Conservation (phyloP, 2,888 invertebrate species). For the Pachliopta kotzebuea region DNA sequence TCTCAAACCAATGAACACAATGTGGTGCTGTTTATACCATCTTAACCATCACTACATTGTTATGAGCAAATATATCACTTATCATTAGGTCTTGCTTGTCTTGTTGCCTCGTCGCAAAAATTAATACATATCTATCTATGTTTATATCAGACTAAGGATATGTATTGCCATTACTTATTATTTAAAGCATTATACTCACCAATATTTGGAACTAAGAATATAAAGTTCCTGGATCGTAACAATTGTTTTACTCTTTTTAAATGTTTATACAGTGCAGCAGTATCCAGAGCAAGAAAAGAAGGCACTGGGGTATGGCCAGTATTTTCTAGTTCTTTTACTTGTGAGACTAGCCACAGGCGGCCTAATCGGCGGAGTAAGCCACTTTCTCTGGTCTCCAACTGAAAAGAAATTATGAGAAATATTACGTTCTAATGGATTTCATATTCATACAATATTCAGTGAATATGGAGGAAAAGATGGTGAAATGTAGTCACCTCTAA, state of each 20-base stretch:
- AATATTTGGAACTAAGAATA: conserved; percentile 92
- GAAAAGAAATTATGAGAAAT: conserved; percentile 10
- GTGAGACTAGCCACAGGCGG: conserved; percentile 92
- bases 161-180: not conserved
- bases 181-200: conserved; percentile 80
- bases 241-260: conserved; percentile 90
- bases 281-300: conserved; percentile 93
- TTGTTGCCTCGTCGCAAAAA: too few species aligned
- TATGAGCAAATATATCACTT: too few species aligned
- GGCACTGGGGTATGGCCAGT: conserved; percentile 83
- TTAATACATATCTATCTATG: too few species aligned
- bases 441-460: too few species aligned
- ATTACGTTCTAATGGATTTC: too few species aligned
- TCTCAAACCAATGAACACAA: too few species aligned
- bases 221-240: conserved; percentile 90
- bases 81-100: too few species aligned
- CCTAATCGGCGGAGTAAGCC: conserved; percentile 92
- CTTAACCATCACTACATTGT: too few species aligned
- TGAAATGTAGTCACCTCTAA: too few species aligned
- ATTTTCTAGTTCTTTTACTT: conserved; percentile 91
- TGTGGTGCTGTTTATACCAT: too few species aligned
- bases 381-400: conserved; percentile 58
- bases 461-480: too few species aligned
- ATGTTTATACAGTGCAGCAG: conserved; percentile 88
- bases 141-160: too few species aligned